Evolutionary conservation across 2,797 vertebrate genomes (phyloP).

Genomic region (Varecia variegata): DNA sequence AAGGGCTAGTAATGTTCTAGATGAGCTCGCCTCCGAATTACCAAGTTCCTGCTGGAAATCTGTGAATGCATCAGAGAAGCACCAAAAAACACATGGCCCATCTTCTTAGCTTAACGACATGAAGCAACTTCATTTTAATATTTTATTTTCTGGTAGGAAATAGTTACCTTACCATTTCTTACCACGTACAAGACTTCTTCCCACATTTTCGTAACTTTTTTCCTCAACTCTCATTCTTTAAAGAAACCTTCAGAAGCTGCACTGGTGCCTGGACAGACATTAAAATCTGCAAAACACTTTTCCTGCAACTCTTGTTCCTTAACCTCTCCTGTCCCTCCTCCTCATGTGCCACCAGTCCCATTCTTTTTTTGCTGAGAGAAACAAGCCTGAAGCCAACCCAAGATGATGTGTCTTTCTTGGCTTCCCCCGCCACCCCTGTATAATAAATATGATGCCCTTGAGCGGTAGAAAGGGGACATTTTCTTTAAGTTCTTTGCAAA

Average conservation of each 20-base stretch:
- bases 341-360: not conserved
- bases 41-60: conserved; percentile 42
- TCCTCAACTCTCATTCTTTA: not conserved
- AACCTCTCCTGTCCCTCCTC: not conserved
- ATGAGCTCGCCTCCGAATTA: not conserved
- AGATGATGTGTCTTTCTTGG: not conserved
- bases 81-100: not conserved
- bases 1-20: not conserved
- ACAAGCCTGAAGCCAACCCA: not conserved
- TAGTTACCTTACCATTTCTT: not conserved
- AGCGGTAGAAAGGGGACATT: accelerated
- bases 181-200: not conserved
- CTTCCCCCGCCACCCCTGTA: not conserved
- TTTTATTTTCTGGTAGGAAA: not conserved
- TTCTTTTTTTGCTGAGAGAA: not conserved
- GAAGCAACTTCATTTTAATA: not conserved
- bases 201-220: not conserved
- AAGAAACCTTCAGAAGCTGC: not conserved
- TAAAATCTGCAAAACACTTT: not conserved
- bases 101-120: not conserved
- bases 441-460: accelerated
- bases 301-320: not conserved
- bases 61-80: not conserved
- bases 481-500: not conserved
- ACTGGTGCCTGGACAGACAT: too few species aligned